These are phyloP conservation scores for Conus canariensis DNA, from an alignment of 2,888 invertebrate species.

Conservation along the genomic window DNA sequence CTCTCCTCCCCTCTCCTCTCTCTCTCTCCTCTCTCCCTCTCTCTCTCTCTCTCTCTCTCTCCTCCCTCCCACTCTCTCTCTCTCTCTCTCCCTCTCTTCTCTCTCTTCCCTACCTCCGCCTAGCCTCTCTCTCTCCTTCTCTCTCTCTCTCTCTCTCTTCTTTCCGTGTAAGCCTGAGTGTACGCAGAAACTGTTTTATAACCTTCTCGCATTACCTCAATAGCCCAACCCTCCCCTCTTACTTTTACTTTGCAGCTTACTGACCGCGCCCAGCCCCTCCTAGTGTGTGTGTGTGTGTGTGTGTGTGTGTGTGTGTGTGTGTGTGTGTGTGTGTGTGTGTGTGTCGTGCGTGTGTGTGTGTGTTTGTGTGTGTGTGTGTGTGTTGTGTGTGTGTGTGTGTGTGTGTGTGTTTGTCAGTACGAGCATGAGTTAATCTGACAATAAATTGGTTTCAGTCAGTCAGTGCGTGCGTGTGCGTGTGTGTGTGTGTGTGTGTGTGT, in stretches of 20 bases:
- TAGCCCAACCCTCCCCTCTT: background rate
- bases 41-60: no score
- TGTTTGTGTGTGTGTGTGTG: no score
- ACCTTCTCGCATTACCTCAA: background rate
- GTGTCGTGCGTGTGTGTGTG: background rate
- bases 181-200: no score
- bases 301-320: background rate
- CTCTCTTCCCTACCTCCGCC: background rate
- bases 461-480: no score
- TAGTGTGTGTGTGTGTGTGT: no score
- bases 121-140: background rate
- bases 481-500: no score
- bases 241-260: background rate
- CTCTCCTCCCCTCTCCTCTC: background rate
- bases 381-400: no score
- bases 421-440: no score
- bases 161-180: no score
- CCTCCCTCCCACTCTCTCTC: background rate
- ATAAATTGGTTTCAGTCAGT: no score
- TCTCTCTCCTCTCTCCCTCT: no score
- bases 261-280: background rate
- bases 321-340: background rate
- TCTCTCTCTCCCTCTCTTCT: background rate
- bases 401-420: no score
- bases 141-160: background rate